A percentile compares a stretch with the other conserved stretches of the same genome.
phyloP scores from a whole-genome alignment of 2,888 invertebrate genomes.

The Chesias legatella region DNA sequence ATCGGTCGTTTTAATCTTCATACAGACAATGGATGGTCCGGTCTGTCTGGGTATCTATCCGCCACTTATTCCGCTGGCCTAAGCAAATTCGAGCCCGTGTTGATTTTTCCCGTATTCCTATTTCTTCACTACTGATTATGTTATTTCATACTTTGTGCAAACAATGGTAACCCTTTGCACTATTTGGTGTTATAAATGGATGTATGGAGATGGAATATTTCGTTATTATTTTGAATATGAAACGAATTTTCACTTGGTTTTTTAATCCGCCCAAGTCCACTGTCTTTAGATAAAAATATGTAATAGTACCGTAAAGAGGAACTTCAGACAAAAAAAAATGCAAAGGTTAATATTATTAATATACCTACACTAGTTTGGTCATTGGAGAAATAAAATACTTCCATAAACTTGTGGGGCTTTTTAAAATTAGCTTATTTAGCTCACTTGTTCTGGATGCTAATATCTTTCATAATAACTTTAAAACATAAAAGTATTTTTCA shows the following conservation, averaged over 20 bases:
- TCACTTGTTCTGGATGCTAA: no score
- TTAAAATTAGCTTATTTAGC: no score
- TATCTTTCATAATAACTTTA: no score
- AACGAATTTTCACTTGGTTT: neutral
- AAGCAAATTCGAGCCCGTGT: constrained; percentile 75
- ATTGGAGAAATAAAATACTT: no score
- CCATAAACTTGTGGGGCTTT: no score
- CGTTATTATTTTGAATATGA: neutral
- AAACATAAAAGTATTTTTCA: no score
- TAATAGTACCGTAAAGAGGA: no score
- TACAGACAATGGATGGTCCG: constrained; percentile 61
- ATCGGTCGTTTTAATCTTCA: constrained; percentile 37
- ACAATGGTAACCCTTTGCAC: constrained; percentile 78
- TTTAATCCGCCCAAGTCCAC: no score
- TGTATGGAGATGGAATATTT: constrained; percentile 45
- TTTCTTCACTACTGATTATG: constrained; percentile 80
- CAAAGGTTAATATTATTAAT: no score
- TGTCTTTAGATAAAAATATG: no score
- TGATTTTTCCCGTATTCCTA: constrained; percentile 78
- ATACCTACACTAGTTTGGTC: no score
- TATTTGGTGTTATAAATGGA: constrained; percentile 50
- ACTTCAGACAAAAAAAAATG: no score
- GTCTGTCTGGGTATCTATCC: constrained; percentile 57
- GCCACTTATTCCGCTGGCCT: constrained; percentile 78
- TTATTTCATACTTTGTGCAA: constrained; percentile 79